These are phyloP conservation scores for Fragum sueziense DNA, from an alignment of 2,888 invertebrate genomes.

Conservation along the genomic window DNA sequence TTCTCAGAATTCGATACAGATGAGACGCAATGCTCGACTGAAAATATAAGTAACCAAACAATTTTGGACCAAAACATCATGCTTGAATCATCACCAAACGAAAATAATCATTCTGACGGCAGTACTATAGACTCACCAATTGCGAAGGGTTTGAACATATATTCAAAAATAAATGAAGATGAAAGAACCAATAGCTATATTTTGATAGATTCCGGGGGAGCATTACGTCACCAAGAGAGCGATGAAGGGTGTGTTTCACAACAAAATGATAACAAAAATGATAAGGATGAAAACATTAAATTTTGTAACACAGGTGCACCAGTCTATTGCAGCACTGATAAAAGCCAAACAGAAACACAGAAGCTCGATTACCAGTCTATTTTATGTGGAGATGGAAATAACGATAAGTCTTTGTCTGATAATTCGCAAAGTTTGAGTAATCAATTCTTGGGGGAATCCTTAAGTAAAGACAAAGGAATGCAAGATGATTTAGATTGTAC, in stretches of 20 bases:
- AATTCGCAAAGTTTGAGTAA: conserved; percentile 1
- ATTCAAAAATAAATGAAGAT: conserved; percentile 7
- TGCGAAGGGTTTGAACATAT: not conserved
- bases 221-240: conserved; percentile 29
- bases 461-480: not conserved
- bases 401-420: conserved; percentile 10
- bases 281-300: conserved; percentile 25
- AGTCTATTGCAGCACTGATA: conserved; percentile 16
- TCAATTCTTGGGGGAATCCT: not conserved
- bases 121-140: no score
- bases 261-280: conserved; percentile 23
- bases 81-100: no score
- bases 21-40: no score
- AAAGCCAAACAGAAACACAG: conserved; percentile 37
- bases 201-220: conserved; percentile 2
- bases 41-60: no score
- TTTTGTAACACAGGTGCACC: conserved; percentile 42
- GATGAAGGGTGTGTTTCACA: conserved; percentile 31
- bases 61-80: no score
- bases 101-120: no score
- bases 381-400: conserved; percentile 26
- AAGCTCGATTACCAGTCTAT: not conserved
- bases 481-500: not conserved
- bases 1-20: no score
- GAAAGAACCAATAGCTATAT: conserved; percentile 5